Evolutionary conservation across 2,888 invertebrate genomes (phyloP), one percentile per base, ranked within the genome.

Genomic region (Unio pictorum): DNA sequence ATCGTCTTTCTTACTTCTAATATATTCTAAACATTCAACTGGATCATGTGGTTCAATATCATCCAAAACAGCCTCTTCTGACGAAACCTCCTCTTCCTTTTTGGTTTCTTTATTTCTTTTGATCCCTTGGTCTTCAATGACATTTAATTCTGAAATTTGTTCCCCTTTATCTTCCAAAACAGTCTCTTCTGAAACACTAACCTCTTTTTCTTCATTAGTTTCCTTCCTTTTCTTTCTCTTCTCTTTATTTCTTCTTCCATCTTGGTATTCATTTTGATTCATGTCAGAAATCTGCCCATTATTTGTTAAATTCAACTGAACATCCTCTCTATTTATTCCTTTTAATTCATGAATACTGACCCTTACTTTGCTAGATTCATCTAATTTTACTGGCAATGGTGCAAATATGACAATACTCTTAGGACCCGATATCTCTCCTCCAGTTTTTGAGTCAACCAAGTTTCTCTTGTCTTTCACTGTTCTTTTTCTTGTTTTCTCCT

Each of bases 111-210:
- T 45, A 15, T 45, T 45, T 45, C 3, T 45, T 45, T 45, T 45
- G 45, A 45, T 45, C 15, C 45, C 15, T 45, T 45, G 45, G 45
- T 45, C 45, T 15, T 45, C 45, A 45, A 3, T 45, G 15, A 45
- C 45, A 45, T 45, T 45, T 34, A 18, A 18, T 28, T 56, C n/a
- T 4, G 26, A 45, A 59, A 58, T 4, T 30, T 59, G 15, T 68
- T 68, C 30, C 30, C 59, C 54, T 68, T 68, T 56, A 64, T 68
- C 17, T 59, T 68, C 59, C 3, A 28, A 20, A 6, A 26, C 30
- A 56, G 15, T 26, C 18, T 71, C 67, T 54, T 60, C 57, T 61
- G 71, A 59, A 28, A 23, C 65, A 20, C 64, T 69, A 15, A 55
- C 55, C 28, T 55, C 58, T 26, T 60, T 68, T 45, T 18, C 20